Percentiles rank a stretch among this genome's conserved stretches.
Conservation (phyloP, 2,113 vertebrate species). For the Nematolebias whitei region DNA sequence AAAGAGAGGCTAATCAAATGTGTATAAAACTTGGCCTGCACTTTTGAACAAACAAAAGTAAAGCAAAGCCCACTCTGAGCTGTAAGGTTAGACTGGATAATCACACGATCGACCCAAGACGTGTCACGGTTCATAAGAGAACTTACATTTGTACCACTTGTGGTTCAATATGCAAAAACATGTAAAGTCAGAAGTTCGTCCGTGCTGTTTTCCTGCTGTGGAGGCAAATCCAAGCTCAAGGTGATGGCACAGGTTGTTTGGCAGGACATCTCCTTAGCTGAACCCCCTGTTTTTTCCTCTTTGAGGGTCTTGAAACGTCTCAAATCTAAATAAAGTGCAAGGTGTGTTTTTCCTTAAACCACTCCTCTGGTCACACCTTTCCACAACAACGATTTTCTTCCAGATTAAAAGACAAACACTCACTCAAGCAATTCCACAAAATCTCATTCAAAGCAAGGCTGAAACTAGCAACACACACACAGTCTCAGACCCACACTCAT, state of each 20-base stretch:
- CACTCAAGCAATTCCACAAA: conserved; percentile 21
- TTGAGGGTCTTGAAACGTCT: conserved; percentile 12
- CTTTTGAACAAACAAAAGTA: conserved; percentile 34
- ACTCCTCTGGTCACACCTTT: conserved; percentile 47
- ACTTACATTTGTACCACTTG: conserved; percentile 36
- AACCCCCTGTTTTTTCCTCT: neutral
- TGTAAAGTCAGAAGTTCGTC: conserved; percentile 38
- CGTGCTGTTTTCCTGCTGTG: conserved; percentile 36
- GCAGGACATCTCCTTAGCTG: conserved; percentile 59
- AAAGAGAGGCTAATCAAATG: neutral
- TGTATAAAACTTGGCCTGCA: conserved; percentile 36
- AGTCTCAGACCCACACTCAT: conserved; percentile 14
- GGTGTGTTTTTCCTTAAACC: conserved; percentile 51
- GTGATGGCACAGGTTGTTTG: conserved; percentile 75
- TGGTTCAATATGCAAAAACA: conserved; percentile 48
- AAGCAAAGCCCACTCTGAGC: conserved; percentile 15
- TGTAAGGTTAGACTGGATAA: conserved; percentile 34
- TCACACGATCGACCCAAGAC: conserved; percentile 18
- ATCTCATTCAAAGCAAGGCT: conserved; percentile 34
- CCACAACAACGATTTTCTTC: conserved; percentile 12
- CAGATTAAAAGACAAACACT: conserved; percentile 32
- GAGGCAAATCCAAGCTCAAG: conserved; percentile 57
- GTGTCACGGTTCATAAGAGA: conserved; percentile 24
- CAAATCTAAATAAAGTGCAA: conserved; percentile 57
- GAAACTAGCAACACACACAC: conserved; percentile 15